Evolutionary conservation across 2,888 invertebrate genomes (phyloP).

Genomic region (Ophion slaviceki): DNA sequence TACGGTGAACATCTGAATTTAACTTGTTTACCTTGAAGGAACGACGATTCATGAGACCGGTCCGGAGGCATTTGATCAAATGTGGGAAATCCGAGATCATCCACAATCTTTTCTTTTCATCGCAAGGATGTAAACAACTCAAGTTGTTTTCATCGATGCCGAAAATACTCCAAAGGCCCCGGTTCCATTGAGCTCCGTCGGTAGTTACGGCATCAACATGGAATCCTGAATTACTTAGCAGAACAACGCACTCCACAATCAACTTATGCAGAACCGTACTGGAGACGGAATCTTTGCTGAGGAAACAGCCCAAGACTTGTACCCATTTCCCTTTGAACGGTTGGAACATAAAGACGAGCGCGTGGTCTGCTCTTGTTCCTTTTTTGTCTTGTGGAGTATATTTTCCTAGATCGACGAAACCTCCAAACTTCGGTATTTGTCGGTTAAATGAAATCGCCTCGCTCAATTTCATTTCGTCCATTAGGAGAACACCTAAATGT

Average conservation of each 20-base stretch:
- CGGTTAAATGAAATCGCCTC: too few relatives aligned
- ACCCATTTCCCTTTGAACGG: constrained; percentile 70
- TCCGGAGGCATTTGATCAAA: constrained; percentile 56
- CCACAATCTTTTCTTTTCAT: constrained; percentile 66
- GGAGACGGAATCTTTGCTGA: constrained; percentile 62
- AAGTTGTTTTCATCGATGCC: constrained; percentile 56
- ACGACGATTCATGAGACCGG: constrained; percentile 36
- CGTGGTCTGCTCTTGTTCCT: constrained; percentile 69
- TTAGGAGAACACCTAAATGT: too few relatives aligned
- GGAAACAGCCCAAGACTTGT: constrained; percentile 64
- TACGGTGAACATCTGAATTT: background rate
- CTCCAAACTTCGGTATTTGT: too few relatives aligned
- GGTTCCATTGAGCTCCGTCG: constrained; percentile 74
- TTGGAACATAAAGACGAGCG: constrained; percentile 73
- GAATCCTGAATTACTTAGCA: constrained; percentile 68
- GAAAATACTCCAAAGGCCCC: constrained; percentile 70
- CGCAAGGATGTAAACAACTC: constrained; percentile 69
- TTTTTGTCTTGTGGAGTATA: constrained; percentile 67
- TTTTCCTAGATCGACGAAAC: constrained; percentile 64
- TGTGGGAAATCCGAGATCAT: constrained; percentile 70
- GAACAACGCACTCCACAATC: constrained; percentile 69
- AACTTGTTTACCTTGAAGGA: constrained; percentile 2
- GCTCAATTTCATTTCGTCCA: too few relatives aligned
- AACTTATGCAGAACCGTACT: constrained; percentile 69
- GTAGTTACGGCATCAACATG: constrained; percentile 68